Percentiles rank a stretch among this genome's conserved stretches.
phyloP scores from a whole-genome alignment of 2,888 invertebrate genomes.

The Drosophila kuntzei region DNA sequence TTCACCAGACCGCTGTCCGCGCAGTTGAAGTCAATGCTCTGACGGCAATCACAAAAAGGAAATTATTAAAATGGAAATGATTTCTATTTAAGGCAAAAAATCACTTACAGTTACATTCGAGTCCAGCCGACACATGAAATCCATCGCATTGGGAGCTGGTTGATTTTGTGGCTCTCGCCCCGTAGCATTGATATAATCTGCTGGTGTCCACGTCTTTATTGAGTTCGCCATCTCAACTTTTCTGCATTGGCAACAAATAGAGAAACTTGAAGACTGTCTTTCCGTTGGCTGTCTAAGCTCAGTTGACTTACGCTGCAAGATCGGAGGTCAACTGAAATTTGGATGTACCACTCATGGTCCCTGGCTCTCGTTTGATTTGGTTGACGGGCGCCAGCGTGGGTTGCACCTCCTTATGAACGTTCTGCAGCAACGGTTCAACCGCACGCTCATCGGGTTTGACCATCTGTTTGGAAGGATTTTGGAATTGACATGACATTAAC shows the following conservation, averaged over 20 bases:
- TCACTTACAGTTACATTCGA: constrained; percentile 65
- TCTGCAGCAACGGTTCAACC: constrained; percentile 67
- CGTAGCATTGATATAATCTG: constrained; percentile 79
- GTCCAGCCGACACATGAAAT: constrained; percentile 87
- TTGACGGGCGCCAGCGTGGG: constrained; percentile 55
- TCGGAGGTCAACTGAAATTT: constrained; percentile 51
- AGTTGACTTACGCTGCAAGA: constrained; percentile 46
- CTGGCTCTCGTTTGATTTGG: constrained; percentile 67
- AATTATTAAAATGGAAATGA: not conserved
- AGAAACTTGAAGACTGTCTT: not conserved
- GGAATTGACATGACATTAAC: not conserved
- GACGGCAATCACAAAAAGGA: not conserved
- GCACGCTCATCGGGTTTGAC: constrained; percentile 77
- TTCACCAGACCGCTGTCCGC: constrained; percentile 82
- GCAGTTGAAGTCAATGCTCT: constrained; percentile 85
- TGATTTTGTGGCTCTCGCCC: constrained; percentile 53
- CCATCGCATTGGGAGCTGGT: constrained; percentile 87
- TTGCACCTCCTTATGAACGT: constrained; percentile 45
- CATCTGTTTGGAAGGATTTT: constrained; percentile 58
- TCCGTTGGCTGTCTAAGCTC: not conserved
- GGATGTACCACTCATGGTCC: constrained; percentile 3
- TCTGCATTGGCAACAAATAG: constrained; percentile 70
- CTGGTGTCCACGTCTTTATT: constrained; percentile 82
- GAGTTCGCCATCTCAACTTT: constrained; percentile 83
- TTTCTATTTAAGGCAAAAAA: too few relatives aligned